Evolutionary conservation across 2,888 invertebrate genomes (phyloP), one percentile per base, ranked within the genome.

Genomic region (Tanypteryx hageni): DNA sequence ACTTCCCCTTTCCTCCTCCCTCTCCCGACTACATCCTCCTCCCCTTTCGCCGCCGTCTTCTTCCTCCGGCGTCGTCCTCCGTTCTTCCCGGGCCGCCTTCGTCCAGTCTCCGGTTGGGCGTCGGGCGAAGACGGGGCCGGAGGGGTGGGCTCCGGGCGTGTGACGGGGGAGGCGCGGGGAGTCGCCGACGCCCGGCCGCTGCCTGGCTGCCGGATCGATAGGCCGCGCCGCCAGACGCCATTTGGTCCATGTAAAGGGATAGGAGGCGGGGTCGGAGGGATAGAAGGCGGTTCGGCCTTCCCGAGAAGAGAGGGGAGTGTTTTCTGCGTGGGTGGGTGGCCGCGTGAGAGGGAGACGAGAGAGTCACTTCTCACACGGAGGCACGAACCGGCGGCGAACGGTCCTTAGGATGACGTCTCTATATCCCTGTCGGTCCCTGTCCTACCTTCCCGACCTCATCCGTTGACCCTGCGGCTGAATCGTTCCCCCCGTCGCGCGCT

Each of bases 171-270:
- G 89, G 89, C 44, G n/a, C 61, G 86, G 89, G 89, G 61, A 89
- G 89, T 89, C 89, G 89, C 64, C 89, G 89, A 64, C 89, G 64
- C 89, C 89, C 89, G 89, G 89, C 64, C 89, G 27, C 61, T 58
- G 59, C 59, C 27, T 59, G 58, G 58, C 85, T 61, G 82, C 31
- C 83, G 82, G 92, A 92, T 92, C 82, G 84, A 83, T 92, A 84
- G 92, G 61, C 92, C 84, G 83, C 92, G 83, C 83, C 92, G 92
- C 59, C 92, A 92, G 92, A 92, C 92, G 92, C 92, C 92, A 92
- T 92, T 92, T 92, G 92, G 92, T 92, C 92, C 92, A 92, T 84
- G 82, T 59, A 59, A 56, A 44, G 59, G 83, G 92, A 64, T 18
- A 64, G 83, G 89, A 31, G 64, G 91, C 83, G 83, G 82, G 64